Evolutionary conservation across 2,113 vertebrate genomes (phyloP).

Genomic region (Erythrolamprus reginae): DNA sequence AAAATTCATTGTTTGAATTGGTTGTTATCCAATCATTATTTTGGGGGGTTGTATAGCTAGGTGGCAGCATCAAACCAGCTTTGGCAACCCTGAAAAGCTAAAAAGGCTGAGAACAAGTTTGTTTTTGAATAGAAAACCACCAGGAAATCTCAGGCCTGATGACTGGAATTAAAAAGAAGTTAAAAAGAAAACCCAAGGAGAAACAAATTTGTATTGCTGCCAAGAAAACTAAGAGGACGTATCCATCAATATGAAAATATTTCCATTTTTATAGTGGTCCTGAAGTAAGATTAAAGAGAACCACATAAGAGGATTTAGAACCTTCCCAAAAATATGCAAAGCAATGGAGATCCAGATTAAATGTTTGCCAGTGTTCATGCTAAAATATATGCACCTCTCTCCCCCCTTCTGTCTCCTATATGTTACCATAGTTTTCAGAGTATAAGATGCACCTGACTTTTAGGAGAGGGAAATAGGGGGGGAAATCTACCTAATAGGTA

Average conservation of each 20-base stretch:
- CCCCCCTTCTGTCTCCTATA: too few relatives aligned
- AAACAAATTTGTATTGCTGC: neutral
- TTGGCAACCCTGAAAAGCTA: neutral
- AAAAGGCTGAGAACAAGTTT: neutral
- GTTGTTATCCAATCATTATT: neutral
- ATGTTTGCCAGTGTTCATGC: neutral
- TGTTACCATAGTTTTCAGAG: too few relatives aligned
- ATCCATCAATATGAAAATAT: neutral
- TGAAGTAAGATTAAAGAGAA: neutral
- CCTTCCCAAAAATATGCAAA: neutral
- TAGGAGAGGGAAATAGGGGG: too few relatives aligned
- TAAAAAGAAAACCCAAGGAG: neutral
- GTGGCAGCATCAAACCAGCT: neutral
- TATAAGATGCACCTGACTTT: too few relatives aligned
- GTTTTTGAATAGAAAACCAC: neutral
- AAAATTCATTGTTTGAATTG: neutral
- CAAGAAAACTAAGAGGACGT: neutral
- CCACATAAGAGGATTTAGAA: neutral
- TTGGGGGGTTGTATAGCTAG: neutral
- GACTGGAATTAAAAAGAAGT: neutral
- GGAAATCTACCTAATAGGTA: too few relatives aligned
- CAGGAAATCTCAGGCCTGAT: neutral
- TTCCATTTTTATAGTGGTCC: neutral
- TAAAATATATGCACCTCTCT: neutral
- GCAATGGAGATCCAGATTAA: neutral